Percentiles rank a stretch among this genome's conserved stretches.
These are phyloP conservation scores for Drosophila prosaltans DNA, from an alignment of 1,140 invertebrate species.

Conservation along the genomic window DNA sequence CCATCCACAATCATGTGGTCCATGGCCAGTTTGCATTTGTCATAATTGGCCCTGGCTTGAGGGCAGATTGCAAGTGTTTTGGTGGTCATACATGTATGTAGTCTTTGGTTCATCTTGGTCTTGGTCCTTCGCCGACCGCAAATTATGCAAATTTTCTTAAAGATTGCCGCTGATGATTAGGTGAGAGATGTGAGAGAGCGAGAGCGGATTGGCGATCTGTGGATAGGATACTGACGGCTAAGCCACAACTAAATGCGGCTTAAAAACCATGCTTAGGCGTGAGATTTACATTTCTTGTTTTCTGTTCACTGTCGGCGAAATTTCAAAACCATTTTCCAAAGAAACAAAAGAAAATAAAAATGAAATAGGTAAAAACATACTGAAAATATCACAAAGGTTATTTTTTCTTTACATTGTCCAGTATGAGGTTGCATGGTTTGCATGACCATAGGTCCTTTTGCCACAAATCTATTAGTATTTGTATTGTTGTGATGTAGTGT, in stretches of 20 bases:
- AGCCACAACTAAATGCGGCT: conserved; percentile 75
- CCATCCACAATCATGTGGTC: no score
- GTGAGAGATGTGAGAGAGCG: not conserved
- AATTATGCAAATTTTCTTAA: conserved; percentile 73
- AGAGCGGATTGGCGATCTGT: conserved; percentile 9
- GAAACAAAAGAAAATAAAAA: conserved; percentile 46
- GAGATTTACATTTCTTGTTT: conserved; percentile 64
- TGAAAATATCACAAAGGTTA: conserved; percentile 10
- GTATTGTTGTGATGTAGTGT: not conserved
- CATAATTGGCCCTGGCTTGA: not conserved
- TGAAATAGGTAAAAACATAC: not conserved
- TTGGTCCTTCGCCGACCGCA: conserved; percentile 54
- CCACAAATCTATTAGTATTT: conserved; percentile 4
- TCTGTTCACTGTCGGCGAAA: conserved; percentile 52
- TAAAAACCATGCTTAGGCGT: conserved; percentile 73
- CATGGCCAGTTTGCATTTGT: no score
- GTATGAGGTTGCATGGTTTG: no score
- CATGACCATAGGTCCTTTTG: conserved; percentile 10
- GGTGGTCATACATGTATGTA: conserved; percentile 6
- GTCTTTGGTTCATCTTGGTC: conserved; percentile 24
- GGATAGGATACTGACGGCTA: conserved; percentile 40
- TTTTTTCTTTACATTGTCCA: conserved; percentile 19
- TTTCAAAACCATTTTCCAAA: conserved; percentile 65
- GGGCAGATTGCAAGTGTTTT: conserved; percentile 16
- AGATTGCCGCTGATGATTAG: conserved; percentile 72